Conservation (phyloP, 1,140 invertebrate species). For the Drosophila arizonae region DNA sequence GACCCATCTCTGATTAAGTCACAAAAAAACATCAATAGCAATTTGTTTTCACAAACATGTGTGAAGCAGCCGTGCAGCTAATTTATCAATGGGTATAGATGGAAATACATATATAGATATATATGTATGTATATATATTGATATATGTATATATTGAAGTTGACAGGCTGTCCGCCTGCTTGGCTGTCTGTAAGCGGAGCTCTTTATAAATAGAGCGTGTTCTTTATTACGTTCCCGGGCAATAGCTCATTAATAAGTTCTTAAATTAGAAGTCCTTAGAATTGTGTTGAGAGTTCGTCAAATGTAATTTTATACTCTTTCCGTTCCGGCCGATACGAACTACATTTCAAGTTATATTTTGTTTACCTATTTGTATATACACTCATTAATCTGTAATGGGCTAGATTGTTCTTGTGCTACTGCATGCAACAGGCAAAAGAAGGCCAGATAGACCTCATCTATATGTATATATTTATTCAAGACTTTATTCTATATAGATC, state of each 20-base stretch:
- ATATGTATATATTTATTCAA: no score
- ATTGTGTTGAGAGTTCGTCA: neutral
- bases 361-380: no score
- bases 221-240: conserved; percentile 9
- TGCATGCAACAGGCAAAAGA: no score
- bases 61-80: conserved; percentile 13
- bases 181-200: neutral
- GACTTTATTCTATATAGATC: no score
- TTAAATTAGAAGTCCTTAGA: conserved; percentile 2
- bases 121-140: conserved; percentile 6
- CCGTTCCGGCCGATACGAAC: no score
- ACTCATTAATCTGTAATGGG: neutral
- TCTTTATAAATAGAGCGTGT: conserved; percentile 8
- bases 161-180: neutral
- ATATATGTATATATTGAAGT: neutral
- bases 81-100: conserved; percentile 28
- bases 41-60: conserved; percentile 13
- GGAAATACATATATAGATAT: neutral
- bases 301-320: neutral
- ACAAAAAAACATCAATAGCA: neutral
- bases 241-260: conserved; percentile 26
- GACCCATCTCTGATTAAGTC: neutral
- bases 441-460: no score
- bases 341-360: no score
- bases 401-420: no score